Base-by-base conservation (phyloP, 2,113 vertebrate genomes). In the Hystrix cristata region DNA sequence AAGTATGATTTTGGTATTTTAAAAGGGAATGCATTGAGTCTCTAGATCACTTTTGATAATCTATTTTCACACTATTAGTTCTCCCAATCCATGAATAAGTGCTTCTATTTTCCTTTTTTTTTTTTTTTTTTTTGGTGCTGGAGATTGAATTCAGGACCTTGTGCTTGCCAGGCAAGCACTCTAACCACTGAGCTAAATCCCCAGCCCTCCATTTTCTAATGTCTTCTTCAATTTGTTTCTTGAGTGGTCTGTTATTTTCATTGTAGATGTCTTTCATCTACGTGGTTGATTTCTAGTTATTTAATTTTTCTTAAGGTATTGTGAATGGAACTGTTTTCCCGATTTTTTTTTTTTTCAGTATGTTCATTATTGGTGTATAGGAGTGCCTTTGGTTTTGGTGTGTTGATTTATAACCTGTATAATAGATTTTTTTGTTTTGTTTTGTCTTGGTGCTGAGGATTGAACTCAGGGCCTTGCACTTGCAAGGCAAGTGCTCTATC, bases 371-470 rank as follows among this genome's bases (percentile, higher is more conserved):
- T 51, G 27, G 74, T 53, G 29, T 19, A 53, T 53, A 79, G 29
- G 29, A 79, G 53, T 79, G 51, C 23, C 34, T 53, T 55, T 53
- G 29, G 31, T 79, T 79, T 79, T 12, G 25, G 16, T 53, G 16
- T 55, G 29, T 79, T 79, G 15, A 55, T 34, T 53, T 79, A 34
- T 31, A 55, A 48, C 46, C 25, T 79, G 14, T 55, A 55, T 18
- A 55, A 18, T 53, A 15, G 18, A 62, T 90, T 59, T 95, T 48
- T 65, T 84, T 72, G 72, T 93, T 94, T 88, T 87, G 64, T 88
- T 91, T 95, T 88, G 11, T n/a, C 53, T 69, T 38, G 38, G 38
- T 38, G 38, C 38, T 38, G 38, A 38, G 38, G 38, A 38, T 38
- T 2, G 38, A 38, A 38, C 38, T 38, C 38, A 38, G 38, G 38